Percentiles rank a stretch among this genome's conserved stretches.
phyloP scores from a whole-genome alignment of 2,113 vertebrate genomes.

The Mormoops blainvillei region DNA sequence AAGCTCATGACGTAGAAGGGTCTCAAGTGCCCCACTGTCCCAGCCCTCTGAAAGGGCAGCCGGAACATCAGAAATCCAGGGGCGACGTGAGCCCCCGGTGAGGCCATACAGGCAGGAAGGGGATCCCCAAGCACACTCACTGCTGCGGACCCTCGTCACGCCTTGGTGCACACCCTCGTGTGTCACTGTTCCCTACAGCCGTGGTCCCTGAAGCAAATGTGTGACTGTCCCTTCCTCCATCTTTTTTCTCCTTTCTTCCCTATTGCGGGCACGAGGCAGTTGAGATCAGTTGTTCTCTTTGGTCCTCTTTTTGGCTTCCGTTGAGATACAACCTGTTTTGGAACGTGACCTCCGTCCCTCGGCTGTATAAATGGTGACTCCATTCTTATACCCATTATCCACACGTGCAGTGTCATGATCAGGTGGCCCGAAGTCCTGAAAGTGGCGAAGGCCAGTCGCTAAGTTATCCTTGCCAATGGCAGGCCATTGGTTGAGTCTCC shows the following conservation, averaged over 20 bases:
- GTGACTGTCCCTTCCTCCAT: too few relatives aligned
- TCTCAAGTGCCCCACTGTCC: neutral
- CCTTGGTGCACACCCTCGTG: rapidly evolving
- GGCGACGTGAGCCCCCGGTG: rapidly evolving
- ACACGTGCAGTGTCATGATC: rapidly evolving
- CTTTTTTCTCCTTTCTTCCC: too few relatives aligned
- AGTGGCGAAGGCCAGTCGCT: neutral
- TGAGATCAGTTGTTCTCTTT: neutral
- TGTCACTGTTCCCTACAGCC: rapidly evolving
- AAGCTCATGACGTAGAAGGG: neutral
- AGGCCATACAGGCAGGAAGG: neutral
- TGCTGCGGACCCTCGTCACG: rapidly evolving
- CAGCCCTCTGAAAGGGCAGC: neutral
- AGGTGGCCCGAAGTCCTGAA: neutral
- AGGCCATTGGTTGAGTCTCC: rapidly evolving
- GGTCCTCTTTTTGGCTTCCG: neutral
- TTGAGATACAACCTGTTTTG: neutral
- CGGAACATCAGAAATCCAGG: neutral
- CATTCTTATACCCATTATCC: neutral
- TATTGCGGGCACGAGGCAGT: too few relatives aligned
- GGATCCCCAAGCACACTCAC: rapidly evolving
- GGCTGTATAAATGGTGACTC: too few relatives aligned
- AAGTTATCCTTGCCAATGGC: rapidly evolving
- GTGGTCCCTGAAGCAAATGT: neutral
- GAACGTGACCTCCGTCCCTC: rapidly evolving